phyloP scores from a whole-genome alignment of 1,140 invertebrate species.

The Diorhabda sublineata region DNA sequence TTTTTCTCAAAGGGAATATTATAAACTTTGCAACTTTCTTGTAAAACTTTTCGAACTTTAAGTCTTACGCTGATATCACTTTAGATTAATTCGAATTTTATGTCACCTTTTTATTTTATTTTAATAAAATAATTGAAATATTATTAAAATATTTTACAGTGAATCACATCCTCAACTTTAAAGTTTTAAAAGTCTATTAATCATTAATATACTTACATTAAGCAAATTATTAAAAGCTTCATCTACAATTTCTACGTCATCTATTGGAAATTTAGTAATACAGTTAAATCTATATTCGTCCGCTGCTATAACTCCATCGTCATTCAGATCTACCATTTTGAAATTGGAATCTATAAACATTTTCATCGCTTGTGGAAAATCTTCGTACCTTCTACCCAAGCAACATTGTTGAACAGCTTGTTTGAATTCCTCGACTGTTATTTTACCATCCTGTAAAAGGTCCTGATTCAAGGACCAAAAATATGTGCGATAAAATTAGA shows the following conservation, averaged over 20 bases:
- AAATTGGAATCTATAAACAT: constrained; percentile 80
- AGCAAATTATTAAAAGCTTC: constrained; percentile 72
- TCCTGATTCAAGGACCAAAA: constrained; percentile 28
- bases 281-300: constrained; percentile 81
- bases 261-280: constrained; percentile 70
- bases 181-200: no score
- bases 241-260: constrained; percentile 69
- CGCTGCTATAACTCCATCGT: constrained; percentile 69
- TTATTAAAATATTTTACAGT: no score
- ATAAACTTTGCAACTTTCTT: no score
- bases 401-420: constrained; percentile 74
- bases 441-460: constrained; percentile 68
- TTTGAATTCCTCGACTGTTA: constrained; percentile 78
- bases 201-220: constrained; percentile 57
- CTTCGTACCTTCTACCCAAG: constrained; percentile 70
- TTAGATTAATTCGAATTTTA: no score
- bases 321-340: constrained; percentile 73
- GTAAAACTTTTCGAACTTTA: no score
- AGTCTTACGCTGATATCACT: no score
- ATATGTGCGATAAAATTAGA: neutral
- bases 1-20: no score
- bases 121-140: no score
- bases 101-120: no score
- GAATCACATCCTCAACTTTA: no score
- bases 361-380: constrained; percentile 75